These are phyloP conservation scores for Aepyceros melampus DNA, from an alignment of 2,113 vertebrate species.

Conservation along the genomic window DNA sequence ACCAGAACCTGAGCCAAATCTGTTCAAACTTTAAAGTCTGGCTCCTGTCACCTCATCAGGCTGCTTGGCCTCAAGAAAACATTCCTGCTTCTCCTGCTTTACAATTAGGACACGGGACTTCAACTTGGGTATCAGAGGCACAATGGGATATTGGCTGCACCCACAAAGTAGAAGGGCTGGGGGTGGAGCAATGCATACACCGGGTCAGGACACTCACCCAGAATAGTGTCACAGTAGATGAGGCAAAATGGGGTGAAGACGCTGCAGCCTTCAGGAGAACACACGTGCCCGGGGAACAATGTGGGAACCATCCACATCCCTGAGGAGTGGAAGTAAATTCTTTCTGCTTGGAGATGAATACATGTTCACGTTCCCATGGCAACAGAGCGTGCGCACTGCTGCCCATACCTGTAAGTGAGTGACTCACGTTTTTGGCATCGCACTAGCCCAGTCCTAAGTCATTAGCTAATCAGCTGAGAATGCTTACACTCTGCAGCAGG, in stretches of 20 bases:
- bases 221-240: rapidly evolving
- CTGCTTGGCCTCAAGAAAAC: background rate
- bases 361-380: background rate
- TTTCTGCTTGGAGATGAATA: slow-evolving; percentile 1
- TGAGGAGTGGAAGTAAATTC: background rate
- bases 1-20: background rate
- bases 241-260: too few species aligned
- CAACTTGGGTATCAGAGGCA: background rate
- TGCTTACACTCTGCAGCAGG: background rate
- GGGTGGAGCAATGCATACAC: rapidly evolving
- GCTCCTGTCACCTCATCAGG: background rate
- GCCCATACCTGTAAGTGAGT: slow-evolving; percentile 28
- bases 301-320: background rate
- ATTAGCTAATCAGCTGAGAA: slow-evolving; percentile 43
- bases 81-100: background rate
- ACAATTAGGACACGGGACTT: background rate
- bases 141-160: background rate
- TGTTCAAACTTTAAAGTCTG: background rate
- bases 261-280: background rate
- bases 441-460: background rate
- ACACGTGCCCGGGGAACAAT: background rate
- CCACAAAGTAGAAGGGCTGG: background rate
- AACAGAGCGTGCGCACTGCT: background rate
- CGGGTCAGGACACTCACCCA: background rate
- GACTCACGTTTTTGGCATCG: slow-evolving; percentile 36